These are phyloP conservation scores for Cherax quadricarinatus DNA, from an alignment of 1,140 invertebrate genomes.

Conservation along the genomic window DNA sequence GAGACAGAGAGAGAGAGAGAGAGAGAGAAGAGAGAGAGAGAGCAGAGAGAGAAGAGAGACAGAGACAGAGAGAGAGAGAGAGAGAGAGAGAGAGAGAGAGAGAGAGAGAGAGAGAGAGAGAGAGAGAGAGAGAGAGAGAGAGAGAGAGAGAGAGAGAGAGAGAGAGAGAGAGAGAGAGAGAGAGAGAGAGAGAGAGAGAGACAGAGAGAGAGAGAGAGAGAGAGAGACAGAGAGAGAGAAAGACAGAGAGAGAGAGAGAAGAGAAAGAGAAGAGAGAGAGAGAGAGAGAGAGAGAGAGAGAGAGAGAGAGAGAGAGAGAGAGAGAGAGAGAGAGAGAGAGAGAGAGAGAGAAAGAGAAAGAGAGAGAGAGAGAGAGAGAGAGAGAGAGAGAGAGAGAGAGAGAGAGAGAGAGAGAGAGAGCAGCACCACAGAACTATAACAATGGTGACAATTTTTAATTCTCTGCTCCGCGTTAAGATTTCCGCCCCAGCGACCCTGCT, in stretches of 20 bases:
- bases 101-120: neutral
- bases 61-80: neutral
- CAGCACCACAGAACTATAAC: neutral
- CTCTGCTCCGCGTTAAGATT: neutral
- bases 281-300: neutral
- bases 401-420: neutral
- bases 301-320: neutral
- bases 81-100: neutral
- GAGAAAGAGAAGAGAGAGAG: too few species aligned
- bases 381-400: too few species aligned
- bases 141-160: neutral
- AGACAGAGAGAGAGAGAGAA: too few species aligned
- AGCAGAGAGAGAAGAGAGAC: neutral
- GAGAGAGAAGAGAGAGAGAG: neutral
- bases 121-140: neutral
- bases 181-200: neutral
- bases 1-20: neutral
- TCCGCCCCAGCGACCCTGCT: too few species aligned
- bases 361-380: neutral
- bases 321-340: neutral
- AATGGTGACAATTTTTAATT: conserved; percentile 35
- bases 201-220: neutral
- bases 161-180: neutral
- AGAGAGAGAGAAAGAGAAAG: neutral
- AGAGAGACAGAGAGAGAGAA: neutral